Base-by-base conservation (phyloP, 1,140 invertebrate species). In the Heliconius hermathena region DNA sequence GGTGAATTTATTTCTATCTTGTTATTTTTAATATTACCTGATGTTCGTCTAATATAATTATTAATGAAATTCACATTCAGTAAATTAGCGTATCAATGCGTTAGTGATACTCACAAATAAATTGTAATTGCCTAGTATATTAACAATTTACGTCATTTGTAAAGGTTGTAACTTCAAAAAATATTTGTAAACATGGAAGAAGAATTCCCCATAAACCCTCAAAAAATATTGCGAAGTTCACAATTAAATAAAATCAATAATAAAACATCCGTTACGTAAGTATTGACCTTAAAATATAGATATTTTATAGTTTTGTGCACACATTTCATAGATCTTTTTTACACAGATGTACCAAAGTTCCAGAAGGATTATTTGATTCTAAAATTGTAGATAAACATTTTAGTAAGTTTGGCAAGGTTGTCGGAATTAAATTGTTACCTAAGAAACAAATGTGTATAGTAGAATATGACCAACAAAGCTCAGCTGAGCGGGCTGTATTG, bases 361-460 rank as follows among this genome's bases (percentile, higher is more conserved):
- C 97, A 2, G 95, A 96, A 77, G 84, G 93, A 6, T 93, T 97
- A 60, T 95, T 97, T n/a, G 91, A 96, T 82, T 95, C 95, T 84
- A 87, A 90, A 74, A 88, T 95, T 71, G 96, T 96, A 3, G 96
- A 96, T 79, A 94, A 95, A 74, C 96, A 97, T 85, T 97, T 97
- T 78, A 90, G 94, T 11, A 95, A 96, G 77, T 97, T 96, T 89
- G 97, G 97, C 0, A 94, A 90, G 54, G 94, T 96, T 20, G 90
- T 95, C 2, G 96, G 95, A 80, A 96, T 97, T 66, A 94, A 95
- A 26, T 93, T 97, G 73, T 94, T 95, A 22, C 96, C 96, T 0
- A 96, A 95, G 74, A 94, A 95, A 66, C 94, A 95, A 74, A 94
- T 91, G 76, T 96, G 96, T 82, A 95, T 95, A 0, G 94, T 97